Conservation (phyloP, 2,113 vertebrate species). For the Pluvianellus socialis region DNA sequence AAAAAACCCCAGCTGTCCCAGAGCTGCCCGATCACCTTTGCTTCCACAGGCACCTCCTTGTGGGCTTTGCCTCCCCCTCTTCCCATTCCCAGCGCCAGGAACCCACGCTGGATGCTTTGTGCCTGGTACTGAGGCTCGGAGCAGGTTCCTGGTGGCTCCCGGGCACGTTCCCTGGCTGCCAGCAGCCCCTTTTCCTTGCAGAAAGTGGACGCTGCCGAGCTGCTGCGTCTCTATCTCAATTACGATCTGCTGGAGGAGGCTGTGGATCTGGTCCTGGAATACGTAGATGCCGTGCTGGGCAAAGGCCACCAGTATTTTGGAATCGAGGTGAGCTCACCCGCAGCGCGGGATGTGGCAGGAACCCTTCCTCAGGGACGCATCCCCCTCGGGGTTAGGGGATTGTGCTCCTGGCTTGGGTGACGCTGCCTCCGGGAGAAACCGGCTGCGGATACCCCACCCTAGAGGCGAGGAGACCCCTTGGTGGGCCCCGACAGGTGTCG, state of each 20-base stretch:
- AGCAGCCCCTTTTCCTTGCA: conserved; percentile 30
- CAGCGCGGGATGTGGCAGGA: fast-evolving
- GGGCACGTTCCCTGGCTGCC: fast-evolving
- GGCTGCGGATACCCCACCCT: no score
- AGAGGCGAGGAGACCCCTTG: background rate
- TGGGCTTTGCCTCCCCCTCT: background rate
- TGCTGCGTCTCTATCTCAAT: conserved; percentile 91
- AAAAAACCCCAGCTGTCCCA: background rate
- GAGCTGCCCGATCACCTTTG: fast-evolving
- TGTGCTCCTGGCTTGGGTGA: fast-evolving
- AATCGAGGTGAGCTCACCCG: conserved; percentile 80
- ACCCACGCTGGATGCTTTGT: fast-evolving
- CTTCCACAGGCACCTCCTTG: background rate
- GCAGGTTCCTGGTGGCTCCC: background rate
- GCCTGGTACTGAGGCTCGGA: fast-evolving
- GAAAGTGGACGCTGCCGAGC: conserved; percentile 84
- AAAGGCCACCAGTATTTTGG: conserved; percentile 93
- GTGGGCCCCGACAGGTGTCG: background rate
- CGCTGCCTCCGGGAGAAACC: fast-evolving
- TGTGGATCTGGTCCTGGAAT: conserved; percentile 89
- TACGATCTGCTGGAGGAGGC: conserved; percentile 90
- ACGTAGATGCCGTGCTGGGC: conserved; percentile 88
- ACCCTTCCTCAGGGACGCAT: background rate
- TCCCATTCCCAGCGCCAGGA: background rate
- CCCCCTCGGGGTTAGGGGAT: fast-evolving